A percentile compares a stretch with the other conserved stretches of the same genome.
phyloP scores from a whole-genome alignment of 2,797 vertebrate genomes.

The Loriculus beryllinus region DNA sequence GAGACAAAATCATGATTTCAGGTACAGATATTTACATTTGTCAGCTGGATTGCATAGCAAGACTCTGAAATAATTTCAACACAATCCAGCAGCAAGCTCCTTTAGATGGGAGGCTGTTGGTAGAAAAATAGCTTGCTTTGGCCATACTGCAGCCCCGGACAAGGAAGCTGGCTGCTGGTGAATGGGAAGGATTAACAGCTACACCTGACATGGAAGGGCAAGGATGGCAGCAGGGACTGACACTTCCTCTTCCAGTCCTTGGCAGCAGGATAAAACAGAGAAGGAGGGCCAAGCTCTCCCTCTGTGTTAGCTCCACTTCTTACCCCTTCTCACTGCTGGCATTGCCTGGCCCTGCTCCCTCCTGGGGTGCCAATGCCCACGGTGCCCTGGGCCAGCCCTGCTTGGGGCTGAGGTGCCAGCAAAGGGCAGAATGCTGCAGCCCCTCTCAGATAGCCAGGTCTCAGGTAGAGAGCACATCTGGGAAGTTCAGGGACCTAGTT shows the following conservation, averaged over 20 bases:
- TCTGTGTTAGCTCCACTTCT: background rate
- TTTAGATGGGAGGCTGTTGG: background rate
- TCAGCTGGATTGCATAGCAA: background rate
- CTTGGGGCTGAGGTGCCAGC: background rate
- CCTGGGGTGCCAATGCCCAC: background rate
- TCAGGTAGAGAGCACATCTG: background rate
- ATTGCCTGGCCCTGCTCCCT: background rate
- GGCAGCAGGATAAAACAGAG: background rate
- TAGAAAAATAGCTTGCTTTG: background rate
- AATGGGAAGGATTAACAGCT: background rate
- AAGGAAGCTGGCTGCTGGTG: background rate
- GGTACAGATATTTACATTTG: background rate
- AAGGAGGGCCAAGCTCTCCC: background rate
- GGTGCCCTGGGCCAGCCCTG: background rate
- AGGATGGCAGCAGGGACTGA: background rate
- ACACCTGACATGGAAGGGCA: background rate
- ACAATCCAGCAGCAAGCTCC: background rate
- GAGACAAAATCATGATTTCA: background rate
- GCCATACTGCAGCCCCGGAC: background rate
- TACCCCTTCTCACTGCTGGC: background rate
- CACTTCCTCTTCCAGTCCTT: background rate
- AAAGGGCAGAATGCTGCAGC: background rate
- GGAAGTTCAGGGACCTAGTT: background rate
- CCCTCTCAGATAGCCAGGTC: background rate
- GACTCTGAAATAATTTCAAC: background rate